phyloP scores from a whole-genome alignment of 2,888 invertebrate species.

The Melinaea marsaeus region DNA sequence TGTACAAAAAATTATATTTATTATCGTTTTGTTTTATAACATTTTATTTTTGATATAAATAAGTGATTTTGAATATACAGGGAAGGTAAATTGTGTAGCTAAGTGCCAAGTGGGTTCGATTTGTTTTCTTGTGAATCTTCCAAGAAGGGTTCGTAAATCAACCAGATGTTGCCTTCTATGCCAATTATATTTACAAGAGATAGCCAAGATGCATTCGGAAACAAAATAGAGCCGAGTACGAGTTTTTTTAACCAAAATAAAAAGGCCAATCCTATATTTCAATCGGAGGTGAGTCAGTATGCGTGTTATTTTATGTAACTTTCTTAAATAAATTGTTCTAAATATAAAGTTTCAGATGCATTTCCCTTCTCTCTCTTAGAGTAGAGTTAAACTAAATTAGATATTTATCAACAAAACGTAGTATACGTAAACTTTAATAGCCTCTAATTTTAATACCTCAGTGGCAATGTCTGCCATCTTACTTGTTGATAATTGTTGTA shows the following conservation, averaged over 20 bases:
- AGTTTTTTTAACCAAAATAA: slow-evolving; percentile 61
- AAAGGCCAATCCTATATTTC: slow-evolving; percentile 48
- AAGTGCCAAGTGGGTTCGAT: slow-evolving; percentile 40
- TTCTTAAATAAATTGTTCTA: slow-evolving; percentile 14
- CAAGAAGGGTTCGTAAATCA: slow-evolving; percentile 42
- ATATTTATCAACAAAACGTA: background rate
- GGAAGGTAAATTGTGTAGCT: slow-evolving; percentile 18
- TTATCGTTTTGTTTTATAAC: slow-evolving; percentile 36
- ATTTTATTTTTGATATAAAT: slow-evolving; percentile 12
- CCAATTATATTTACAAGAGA: slow-evolving; percentile 69
- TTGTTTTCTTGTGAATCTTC: slow-evolving; percentile 42
- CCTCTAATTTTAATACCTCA: slow-evolving; percentile 13
- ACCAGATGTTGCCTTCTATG: slow-evolving; percentile 76
- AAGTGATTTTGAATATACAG: slow-evolving; percentile 12
- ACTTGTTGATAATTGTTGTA: slow-evolving; percentile 27
- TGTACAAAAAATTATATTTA: slow-evolving; percentile 36
- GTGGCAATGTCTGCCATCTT: slow-evolving; percentile 34
- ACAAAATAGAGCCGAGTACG: slow-evolving; percentile 66
- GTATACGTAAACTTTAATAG: background rate
- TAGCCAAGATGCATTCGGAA: slow-evolving; percentile 73
- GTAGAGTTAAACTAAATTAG: background rate
- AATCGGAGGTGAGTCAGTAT: slow-evolving; percentile 57
- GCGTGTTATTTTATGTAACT: slow-evolving; percentile 37
- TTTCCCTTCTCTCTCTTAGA: background rate
- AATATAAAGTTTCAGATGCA: background rate